Base-by-base conservation (phyloP, 2,797 vertebrate genomes). In the Tenualosa ilisha region DNA sequence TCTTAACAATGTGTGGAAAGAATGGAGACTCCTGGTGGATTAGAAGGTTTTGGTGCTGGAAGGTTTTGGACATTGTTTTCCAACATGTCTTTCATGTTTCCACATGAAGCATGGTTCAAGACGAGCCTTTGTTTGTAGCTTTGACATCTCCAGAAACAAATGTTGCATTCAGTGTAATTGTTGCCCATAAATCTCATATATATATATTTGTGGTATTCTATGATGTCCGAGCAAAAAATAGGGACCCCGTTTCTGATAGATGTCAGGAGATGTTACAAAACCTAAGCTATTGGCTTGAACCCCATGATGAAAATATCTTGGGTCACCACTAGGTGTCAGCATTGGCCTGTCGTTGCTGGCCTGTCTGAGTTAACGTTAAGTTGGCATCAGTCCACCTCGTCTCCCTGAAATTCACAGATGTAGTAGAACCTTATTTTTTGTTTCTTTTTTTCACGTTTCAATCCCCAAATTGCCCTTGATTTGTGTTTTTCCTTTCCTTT, bases 261-360 rank as follows among this genome's bases (percentile, higher is more conserved):
- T 22, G 37, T 37, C 5, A 20, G 31, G 40, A 17, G 26, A 40
- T 26, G 13, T 46, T 20, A 40, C 17, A 43, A 6, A 46, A 17
- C 40, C 37, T 46, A 63, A 24, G 6, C 22, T 63, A 24, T 6
- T 24, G 59, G 56, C 56, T 63, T 63, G n/a, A 63, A 24, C 20
- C 56, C 56, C 56, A 59, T 63, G 7, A n/a, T 63, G 7, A 9
- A 43, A 79, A 79, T 79, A 79, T 46, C 37, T 22, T 72, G 11
- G 37, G 37, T 79, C 72, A 79, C 72, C 72, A 22, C 17, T 8
- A 79, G 72, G 72, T 79, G 72, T 17, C 72, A 79, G 40, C 40
- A 37, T 79, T 43, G 72, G 20, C 20, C 50, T 9, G 50, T 7
- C 72, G 22, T 11, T 22, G 6, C 46, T 79, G 46, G 72, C 72